Evolutionary conservation across 2,113 vertebrate species (phyloP).

Genomic region (Caranx ignobilis): DNA sequence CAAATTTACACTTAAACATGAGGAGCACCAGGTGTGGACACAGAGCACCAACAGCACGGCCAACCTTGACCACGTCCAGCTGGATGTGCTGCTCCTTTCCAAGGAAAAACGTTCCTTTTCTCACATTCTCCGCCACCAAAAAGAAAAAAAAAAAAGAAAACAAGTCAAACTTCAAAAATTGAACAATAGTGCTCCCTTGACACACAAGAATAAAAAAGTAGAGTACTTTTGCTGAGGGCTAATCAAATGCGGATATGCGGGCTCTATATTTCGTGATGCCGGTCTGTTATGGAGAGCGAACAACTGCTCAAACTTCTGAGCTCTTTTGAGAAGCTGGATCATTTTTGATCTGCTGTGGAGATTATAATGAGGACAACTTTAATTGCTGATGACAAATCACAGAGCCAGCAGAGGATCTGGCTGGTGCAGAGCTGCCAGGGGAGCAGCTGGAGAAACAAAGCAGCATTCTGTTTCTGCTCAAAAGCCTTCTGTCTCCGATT

Average conservation of each 20-base stretch:
- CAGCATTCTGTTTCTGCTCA: constrained; percentile 65
- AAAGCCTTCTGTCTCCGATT: constrained; percentile 60
- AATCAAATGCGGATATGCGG: constrained; percentile 3
- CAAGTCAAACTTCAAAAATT: constrained; percentile 21
- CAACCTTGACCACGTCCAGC: constrained; percentile 17
- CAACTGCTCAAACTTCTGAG: constrained; percentile 13
- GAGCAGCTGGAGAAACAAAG: constrained; percentile 78
- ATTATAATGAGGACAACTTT: constrained; percentile 56
- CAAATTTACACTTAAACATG: constrained; percentile 4
- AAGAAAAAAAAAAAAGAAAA: neutral
- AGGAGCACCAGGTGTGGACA: constrained; percentile 41
- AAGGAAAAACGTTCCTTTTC: constrained; percentile 20
- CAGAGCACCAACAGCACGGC: constrained; percentile 23
- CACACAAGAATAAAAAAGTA: neutral
- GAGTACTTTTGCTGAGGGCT: neutral
- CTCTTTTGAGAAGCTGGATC: constrained; percentile 24
- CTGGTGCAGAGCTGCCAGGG: constrained; percentile 47
- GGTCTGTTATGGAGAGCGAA: neutral
- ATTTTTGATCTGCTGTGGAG: constrained; percentile 26
- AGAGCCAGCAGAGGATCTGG: constrained; percentile 52
- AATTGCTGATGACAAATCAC: constrained; percentile 71
- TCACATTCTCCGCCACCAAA: neutral
- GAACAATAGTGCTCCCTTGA: constrained; percentile 27
- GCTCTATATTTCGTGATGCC: constrained; percentile 1
- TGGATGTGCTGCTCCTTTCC: constrained; percentile 22